Evolutionary conservation across 2,888 invertebrate genomes (phyloP), one percentile per base, ranked within the genome.

Genomic region (Clistopyga incitator): DNA sequence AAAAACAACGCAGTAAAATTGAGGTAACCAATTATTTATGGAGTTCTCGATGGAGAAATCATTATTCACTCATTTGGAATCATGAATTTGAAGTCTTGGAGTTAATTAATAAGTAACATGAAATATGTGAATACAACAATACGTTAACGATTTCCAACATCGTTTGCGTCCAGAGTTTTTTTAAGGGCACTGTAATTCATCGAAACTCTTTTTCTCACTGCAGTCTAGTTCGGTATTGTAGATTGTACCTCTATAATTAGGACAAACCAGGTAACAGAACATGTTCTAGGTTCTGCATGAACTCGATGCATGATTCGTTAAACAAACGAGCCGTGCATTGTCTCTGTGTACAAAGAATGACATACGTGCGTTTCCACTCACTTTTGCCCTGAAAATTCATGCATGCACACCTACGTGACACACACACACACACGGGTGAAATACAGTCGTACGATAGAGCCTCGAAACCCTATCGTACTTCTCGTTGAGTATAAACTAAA

Each of bases 401-500:
- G 15, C 20, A 25, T 13, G 23, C 13, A 42, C 42, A 67, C 6
- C 23, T 25, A 13, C 25, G 6, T 67, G 42, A 25, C 4, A 8
- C 25, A 25, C 56, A 23, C 64, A 25, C 4, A 8, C 25, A 25
- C 56, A 23, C 11, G 25, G 23, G 2, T 23, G 0, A 25, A n/a
- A n/a, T 61, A 29, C 13, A 50, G 13, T 59, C 52, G n/a, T 18
- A 50, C 8, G 64, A 42, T 76, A 45, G 52, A 75, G 42, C 65
- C 20, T 75, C 71, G 72, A 78, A 54, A 47, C 59, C 54, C 77
- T 59, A 68, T 78, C 50, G 59, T 42, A 76, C 67, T 76, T 75
- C 83, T 81, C 82, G 86, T 85, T 87, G 88, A 81, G 52, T 82
- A 86, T 86, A 89, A 91, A 91, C 89, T 88, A 90, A 61, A 91